These are phyloP conservation scores for Heliornis fulica DNA, from an alignment of 2,113 vertebrate species.

Conservation along the genomic window DNA sequence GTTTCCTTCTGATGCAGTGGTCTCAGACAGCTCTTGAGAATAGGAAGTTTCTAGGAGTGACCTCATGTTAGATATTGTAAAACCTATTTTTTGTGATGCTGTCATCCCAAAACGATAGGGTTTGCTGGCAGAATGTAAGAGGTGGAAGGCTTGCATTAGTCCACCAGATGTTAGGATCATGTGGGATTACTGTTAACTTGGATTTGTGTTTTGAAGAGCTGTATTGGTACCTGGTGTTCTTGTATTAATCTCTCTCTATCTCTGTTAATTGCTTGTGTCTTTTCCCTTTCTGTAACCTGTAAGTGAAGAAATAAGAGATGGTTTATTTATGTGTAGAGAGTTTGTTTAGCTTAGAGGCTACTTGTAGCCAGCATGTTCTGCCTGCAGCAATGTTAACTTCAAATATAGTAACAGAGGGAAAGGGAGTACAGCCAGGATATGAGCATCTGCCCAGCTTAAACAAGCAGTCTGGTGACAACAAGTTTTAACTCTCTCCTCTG, in stretches of 20 bases:
- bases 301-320: neutral
- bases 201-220: neutral
- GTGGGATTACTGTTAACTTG: neutral
- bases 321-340: neutral
- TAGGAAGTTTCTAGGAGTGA: neutral
- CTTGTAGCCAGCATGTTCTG: neutral
- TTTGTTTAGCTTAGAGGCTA: slow-evolving; percentile 16
- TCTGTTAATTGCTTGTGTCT: neutral
- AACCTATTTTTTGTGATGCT: neutral
- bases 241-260: neutral
- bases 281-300: neutral
- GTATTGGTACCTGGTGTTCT: neutral
- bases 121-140: neutral
- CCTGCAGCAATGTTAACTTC: neutral
- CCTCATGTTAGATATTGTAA: neutral
- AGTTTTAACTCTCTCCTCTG: neutral
- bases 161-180: neutral
- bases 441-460: neutral
- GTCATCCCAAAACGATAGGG: neutral
- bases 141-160: neutral
- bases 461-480: neutral
- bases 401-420: neutral
- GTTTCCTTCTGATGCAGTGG: neutral
- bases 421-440: neutral
- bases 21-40: neutral